Evolutionary conservation across 2,888 invertebrate genomes (phyloP), one percentile per base, ranked within the genome.

Genomic region (Gymnoscelis rufifasciata): DNA sequence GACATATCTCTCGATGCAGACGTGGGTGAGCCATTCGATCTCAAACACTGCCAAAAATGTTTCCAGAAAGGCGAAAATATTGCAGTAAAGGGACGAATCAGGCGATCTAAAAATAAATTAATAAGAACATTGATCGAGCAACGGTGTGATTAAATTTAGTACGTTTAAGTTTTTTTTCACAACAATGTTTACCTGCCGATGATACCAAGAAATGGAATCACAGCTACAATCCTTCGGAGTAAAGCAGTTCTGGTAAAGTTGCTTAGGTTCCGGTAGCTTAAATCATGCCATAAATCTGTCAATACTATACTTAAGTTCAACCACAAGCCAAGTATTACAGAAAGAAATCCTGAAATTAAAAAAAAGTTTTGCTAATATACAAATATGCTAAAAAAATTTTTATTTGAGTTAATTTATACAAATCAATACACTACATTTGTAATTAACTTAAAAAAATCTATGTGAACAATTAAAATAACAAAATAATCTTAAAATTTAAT

Each of bases 1-100:
- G 7, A 89, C 76, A 56, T 83, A 87, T 67, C 89, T 73, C 60
- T 90, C 89, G 38, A 89, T 76, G 53, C 87, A 84, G 23, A 89
- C 67, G 43, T 88, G 75, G 1, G 88, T 80, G 11, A 90, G 63
- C 46, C 78, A 74, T 60, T 84, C 82, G 33, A 88, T 74, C 69
- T 89, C 89, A 47, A 81, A 78, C 7, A 84, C 75, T 29, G 82
- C 77, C 53, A 89, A 59, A 61, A 89, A 80, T 42, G 86, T 86
- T 47, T 87, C 83, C 51, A 83, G 59, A 55, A 88, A 88, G 14
- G 63, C 75, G 55, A 66, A 65, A 49, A 68, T 40, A 37, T 70
- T 56, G 60, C 89, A 89, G 43, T 75, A 70, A 37, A 59, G 13
- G 28, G 43, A 33, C 6, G 36, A 30, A 19, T 29, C 33, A 24